Conservation (phyloP, 1,140 invertebrate species). For the Rhagoletis zephyria region DNA sequence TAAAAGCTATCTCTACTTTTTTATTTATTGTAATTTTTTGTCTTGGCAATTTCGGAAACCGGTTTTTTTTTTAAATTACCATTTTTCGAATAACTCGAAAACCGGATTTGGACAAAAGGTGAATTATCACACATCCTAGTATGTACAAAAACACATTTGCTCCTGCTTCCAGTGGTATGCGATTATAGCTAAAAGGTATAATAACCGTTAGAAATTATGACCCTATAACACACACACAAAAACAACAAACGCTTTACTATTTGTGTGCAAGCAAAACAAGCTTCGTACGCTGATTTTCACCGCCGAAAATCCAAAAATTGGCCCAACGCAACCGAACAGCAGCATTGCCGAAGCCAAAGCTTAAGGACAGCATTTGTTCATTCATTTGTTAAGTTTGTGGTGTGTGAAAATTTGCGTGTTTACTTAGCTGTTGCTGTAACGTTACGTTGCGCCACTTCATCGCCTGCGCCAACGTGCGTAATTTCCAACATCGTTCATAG, state of each 20-base stretch:
- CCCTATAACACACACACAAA: slow-evolving; percentile 18
- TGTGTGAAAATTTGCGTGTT: not conserved
- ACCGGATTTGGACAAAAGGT: too few species aligned
- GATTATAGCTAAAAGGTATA: slow-evolving; percentile 49
- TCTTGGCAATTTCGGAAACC: too few species aligned
- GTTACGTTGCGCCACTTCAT: not conserved
- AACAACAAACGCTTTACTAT: not conserved
- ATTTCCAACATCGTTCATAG: not conserved
- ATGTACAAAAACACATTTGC: too few species aligned
- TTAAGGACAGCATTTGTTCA: not conserved
- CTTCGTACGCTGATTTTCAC: not conserved
- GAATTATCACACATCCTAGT: too few species aligned
- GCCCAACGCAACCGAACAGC: too few species aligned
- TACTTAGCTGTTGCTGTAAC: not conserved
- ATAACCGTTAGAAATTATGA: slow-evolving; percentile 51
- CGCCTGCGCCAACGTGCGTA: not conserved
- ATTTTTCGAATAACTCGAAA: too few species aligned
- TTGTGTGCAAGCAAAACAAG: not conserved
- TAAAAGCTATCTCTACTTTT: not conserved
- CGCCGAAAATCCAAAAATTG: not conserved
- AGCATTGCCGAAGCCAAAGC: not conserved
- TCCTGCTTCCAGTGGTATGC: not conserved
- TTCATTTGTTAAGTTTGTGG: slow-evolving; percentile 37
- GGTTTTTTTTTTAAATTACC: too few species aligned
- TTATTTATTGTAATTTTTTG: too few species aligned